Evolutionary conservation across 1,140 invertebrate species (phyloP).

Genomic region (Euschistus heros): DNA sequence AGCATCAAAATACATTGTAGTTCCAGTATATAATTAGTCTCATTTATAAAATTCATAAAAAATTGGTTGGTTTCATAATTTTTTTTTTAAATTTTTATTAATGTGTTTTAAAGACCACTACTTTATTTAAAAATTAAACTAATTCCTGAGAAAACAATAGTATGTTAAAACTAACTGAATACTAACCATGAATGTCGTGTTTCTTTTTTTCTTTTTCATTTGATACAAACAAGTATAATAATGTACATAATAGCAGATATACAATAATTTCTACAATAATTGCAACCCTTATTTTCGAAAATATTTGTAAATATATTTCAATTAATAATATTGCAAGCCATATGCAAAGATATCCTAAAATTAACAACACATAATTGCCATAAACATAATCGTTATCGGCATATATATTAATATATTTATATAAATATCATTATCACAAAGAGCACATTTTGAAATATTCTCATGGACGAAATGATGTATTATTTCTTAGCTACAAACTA

Average conservation of each 20-base stretch:
- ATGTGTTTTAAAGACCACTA: background rate
- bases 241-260: no score
- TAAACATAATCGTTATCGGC: no score
- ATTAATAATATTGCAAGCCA: no score
- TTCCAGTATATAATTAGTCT: background rate
- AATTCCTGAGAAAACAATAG: background rate
- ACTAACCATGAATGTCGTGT: no score
- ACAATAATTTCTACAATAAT: no score
- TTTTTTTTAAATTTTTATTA: background rate
- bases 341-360: no score
- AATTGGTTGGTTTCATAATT: background rate
- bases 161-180: background rate
- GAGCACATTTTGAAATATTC: conserved; percentile 2
- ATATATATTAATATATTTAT: no score
- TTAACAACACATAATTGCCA: no score
- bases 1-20: background rate
- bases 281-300: no score
- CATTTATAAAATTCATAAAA: background rate
- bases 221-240: no score
- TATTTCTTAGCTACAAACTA: background rate
- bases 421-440: background rate
- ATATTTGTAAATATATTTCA: no score
- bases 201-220: no score
- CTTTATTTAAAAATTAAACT: background rate
- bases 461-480: conserved; percentile 10